phyloP scores from a whole-genome alignment of 1,140 invertebrate species.

The Zaprionus taronus region DNA sequence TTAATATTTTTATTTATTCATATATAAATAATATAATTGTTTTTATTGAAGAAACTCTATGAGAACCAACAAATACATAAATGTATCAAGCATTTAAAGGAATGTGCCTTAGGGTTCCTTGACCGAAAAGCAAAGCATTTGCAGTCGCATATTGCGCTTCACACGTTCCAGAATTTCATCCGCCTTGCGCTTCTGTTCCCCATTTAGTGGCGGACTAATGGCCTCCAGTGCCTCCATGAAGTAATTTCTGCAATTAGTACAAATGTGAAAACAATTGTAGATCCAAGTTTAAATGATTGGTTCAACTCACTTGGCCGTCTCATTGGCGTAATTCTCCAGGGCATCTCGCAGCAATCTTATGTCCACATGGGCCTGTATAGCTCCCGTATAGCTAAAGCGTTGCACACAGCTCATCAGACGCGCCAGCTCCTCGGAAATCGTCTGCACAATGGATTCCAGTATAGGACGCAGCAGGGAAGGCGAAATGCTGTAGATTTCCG shows the following conservation, averaged over 20 bases:
- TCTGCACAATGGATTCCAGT: conserved; percentile 94
- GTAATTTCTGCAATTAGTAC: conserved; percentile 61
- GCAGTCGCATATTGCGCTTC: conserved; percentile 83
- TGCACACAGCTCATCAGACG: conserved; percentile 91
- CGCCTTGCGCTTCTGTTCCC: conserved; percentile 74
- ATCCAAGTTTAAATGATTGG: neutral
- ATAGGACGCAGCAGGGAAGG: conserved; percentile 91
- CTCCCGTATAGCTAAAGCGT: conserved; percentile 77
- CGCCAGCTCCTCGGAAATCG: conserved; percentile 95
- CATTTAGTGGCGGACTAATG: conserved; percentile 76
- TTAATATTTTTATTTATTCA: neutral
- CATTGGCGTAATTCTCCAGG: conserved; percentile 78
- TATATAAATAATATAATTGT: neutral
- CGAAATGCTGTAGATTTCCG: conserved; percentile 92
- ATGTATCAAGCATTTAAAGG: conserved; percentile 11
- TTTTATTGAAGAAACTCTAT: conserved; percentile 4
- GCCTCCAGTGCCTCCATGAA: conserved; percentile 83
- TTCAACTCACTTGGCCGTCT: conserved; percentile 77
- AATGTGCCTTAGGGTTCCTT: conserved; percentile 70
- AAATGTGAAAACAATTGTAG: neutral
- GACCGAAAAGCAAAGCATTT: conserved; percentile 82
- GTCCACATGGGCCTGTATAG: conserved; percentile 80
- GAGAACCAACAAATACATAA: neutral
- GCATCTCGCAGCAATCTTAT: conserved; percentile 77
- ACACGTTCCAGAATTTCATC: conserved; percentile 81